These are phyloP conservation scores for Paramisgurnus dabryanus DNA, from an alignment of 2,113 vertebrate species.

Conservation along the genomic window DNA sequence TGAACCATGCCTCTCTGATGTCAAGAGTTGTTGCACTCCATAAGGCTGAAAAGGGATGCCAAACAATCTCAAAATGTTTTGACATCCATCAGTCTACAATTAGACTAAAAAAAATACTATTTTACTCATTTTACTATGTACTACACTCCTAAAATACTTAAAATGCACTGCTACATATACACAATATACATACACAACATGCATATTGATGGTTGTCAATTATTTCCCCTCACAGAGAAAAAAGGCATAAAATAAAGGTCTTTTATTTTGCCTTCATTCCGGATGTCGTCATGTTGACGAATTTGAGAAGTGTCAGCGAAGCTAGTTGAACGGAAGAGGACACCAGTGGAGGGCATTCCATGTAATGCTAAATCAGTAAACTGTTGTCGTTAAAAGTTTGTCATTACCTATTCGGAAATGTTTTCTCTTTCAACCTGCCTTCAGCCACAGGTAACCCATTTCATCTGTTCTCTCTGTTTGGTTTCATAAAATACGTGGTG, in stretches of 20 bases:
- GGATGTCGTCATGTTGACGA: neutral
- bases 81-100: too few species aligned
- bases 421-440: slow-evolving; percentile 52
- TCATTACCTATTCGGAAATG: slow-evolving; percentile 38
- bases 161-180: too few species aligned
- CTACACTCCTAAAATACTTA: too few species aligned
- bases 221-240: too few species aligned
- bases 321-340: slow-evolving; percentile 28
- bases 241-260: neutral
- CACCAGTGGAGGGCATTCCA: slow-evolving; percentile 42
- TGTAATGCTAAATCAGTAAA: neutral
- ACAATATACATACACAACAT: too few species aligned
- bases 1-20: too few species aligned
- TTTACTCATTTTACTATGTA: too few species aligned
- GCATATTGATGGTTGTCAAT: too few species aligned
- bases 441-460: slow-evolving; percentile 52
- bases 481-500: neutral
- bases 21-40: too few species aligned
- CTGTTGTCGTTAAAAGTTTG: neutral
- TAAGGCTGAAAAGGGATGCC: too few species aligned
- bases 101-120: too few species aligned
- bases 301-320: neutral
- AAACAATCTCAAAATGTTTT: too few species aligned
- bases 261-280: neutral
- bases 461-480: neutral